Percentiles rank a stretch among this genome's conserved stretches.
These are phyloP conservation scores for Phaethornis superciliosus DNA, from an alignment of 2,113 vertebrate species.

Conservation along the genomic window DNA sequence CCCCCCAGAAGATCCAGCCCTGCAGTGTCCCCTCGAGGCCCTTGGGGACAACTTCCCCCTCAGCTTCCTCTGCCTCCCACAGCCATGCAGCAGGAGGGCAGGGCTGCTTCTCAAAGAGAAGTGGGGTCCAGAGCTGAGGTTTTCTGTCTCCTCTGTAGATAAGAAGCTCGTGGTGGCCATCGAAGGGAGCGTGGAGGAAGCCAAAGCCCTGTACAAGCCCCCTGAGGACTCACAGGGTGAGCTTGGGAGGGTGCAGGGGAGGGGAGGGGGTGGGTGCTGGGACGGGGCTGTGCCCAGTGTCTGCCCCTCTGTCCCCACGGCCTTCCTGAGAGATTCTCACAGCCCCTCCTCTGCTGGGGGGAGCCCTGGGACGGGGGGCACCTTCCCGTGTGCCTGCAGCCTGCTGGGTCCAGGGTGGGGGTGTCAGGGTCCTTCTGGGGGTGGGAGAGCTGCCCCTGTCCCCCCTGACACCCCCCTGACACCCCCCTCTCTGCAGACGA, in stretches of 20 bases:
- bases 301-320: background rate
- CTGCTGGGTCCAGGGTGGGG: background rate
- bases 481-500: slow-evolving; percentile 82
- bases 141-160: slow-evolving; percentile 75
- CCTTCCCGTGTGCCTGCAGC: background rate
- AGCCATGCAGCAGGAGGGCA: background rate
- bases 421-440: background rate
- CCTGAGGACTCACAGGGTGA: slow-evolving; percentile 96
- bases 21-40: rapidly evolving
- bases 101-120: background rate
- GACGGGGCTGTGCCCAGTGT: background rate
- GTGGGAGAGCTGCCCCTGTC: background rate
- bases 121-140: background rate
- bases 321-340: background rate
- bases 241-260: background rate
- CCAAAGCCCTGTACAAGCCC: slow-evolving; percentile 94
- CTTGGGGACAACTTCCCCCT: background rate
- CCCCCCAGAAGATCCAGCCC: background rate
- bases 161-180: slow-evolving; percentile 90
- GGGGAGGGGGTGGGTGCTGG: background rate
- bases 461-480: background rate
- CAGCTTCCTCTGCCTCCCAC: background rate
- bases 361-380: too few species aligned
- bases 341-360: background rate
- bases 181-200: slow-evolving; percentile 94